Evolutionary conservation across 1,140 invertebrate species (phyloP).

Genomic region (Dendroctonus valens): DNA sequence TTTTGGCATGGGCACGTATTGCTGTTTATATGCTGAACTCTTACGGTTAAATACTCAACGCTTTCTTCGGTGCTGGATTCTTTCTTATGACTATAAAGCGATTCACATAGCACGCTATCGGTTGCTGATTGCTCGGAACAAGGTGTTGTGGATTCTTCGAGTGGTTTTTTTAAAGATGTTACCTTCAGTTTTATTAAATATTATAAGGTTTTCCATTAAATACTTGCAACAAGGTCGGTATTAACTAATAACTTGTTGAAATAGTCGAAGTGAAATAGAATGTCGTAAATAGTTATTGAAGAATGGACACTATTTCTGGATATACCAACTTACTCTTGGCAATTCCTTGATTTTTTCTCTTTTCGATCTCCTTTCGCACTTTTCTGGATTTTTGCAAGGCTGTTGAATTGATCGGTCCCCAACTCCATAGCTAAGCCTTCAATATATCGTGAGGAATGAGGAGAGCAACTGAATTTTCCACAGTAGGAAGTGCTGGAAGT

Average conservation of each 20-base stretch:
- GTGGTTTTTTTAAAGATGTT: no score
- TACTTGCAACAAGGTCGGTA: no score
- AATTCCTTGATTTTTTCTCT: neutral
- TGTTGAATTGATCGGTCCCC: neutral
- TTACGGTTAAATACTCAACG: conserved; percentile 19
- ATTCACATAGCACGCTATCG: neutral
- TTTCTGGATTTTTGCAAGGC: neutral
- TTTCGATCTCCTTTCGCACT: neutral
- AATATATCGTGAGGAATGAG: neutral
- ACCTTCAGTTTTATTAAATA: no score
- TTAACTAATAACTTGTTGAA: no score
- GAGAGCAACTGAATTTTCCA: neutral
- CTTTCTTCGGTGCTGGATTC: conserved; percentile 18
- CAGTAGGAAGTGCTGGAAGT: neutral
- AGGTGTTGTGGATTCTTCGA: neutral
- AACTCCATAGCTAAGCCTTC: neutral
- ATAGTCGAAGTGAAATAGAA: no score
- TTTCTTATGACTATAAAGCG: neutral
- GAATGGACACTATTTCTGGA: no score
- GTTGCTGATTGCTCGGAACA: neutral
- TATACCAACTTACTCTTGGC: neutral
- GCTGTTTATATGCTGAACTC: conserved; percentile 4
- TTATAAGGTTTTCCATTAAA: no score
- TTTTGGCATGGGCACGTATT: conserved; percentile 10
- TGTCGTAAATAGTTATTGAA: no score